Conservation (phyloP, 2,113 vertebrate genomes). For the Upupa epops region DNA sequence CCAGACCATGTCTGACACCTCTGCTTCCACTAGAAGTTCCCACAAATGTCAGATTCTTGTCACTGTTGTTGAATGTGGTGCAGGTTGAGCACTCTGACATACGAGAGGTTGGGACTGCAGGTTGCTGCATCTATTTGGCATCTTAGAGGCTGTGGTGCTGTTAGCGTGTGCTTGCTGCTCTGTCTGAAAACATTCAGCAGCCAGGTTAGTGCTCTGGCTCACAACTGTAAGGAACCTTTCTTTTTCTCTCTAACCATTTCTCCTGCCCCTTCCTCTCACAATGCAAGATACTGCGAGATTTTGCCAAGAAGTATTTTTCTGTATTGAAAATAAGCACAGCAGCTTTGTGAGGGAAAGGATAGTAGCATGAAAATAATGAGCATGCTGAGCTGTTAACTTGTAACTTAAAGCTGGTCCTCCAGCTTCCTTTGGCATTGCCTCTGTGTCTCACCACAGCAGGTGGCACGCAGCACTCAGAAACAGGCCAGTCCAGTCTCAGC, state of each 20-base stretch:
- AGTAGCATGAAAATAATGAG: background rate
- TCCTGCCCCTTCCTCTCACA: background rate
- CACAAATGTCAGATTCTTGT: background rate
- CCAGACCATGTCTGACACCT: background rate
- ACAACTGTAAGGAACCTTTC: background rate
- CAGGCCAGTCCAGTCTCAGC: background rate
- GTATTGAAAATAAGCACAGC: background rate
- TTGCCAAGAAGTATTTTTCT: background rate
- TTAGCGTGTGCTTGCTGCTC: background rate
- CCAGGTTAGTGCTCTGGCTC: background rate
- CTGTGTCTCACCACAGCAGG: background rate
- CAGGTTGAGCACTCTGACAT: background rate
- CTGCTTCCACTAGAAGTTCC: background rate
- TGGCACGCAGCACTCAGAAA: background rate
- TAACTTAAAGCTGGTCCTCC: background rate
- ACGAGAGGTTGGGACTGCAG: background rate
- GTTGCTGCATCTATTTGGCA: background rate
- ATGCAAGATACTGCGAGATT: background rate
- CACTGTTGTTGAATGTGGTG: background rate
- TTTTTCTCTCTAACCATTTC: background rate
- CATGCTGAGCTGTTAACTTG: background rate
- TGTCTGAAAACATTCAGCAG: background rate
- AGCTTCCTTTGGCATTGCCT: rapidly evolving
- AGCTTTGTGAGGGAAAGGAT: background rate
- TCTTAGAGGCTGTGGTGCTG: background rate